Conservation (phyloP, 2,113 vertebrate species). For the Romanogobio albipinnatus region DNA sequence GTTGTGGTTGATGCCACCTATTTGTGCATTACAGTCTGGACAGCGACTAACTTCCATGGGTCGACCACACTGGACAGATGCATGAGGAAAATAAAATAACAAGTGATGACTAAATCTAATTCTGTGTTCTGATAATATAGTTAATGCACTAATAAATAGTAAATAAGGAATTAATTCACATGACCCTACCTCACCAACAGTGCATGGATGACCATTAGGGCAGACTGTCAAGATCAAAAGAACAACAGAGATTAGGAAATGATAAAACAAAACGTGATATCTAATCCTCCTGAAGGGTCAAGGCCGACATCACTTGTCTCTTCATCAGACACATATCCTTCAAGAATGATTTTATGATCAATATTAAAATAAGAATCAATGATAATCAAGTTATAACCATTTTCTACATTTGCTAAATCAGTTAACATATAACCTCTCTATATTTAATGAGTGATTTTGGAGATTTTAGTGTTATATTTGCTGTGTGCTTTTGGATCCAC, state of each 20-base stretch:
- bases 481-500: too few relatives aligned
- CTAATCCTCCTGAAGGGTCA: background rate
- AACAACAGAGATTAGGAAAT: background rate
- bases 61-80: slow-evolving; percentile 79
- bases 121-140: background rate
- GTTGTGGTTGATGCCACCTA: slow-evolving; percentile 75
- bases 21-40: slow-evolving; percentile 69
- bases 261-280: background rate
- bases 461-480: too few relatives aligned
- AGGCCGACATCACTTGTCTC: too few relatives aligned
- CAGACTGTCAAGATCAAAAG: slow-evolving; percentile 74
- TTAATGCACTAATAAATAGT: background rate
- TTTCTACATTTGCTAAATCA: too few relatives aligned
- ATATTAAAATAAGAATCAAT: too few relatives aligned
- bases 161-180: background rate
- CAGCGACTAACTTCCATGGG: slow-evolving; percentile 78
- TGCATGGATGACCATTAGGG: slow-evolving; percentile 85
- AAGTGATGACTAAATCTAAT: background rate
- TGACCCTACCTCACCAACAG: slow-evolving; percentile 85
- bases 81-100: background rate
- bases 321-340: too few relatives aligned
- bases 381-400: too few relatives aligned
- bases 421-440: too few relatives aligned
- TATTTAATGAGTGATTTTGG: too few relatives aligned
- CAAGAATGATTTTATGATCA: too few relatives aligned